Evolutionary conservation across 2,113 vertebrate species (phyloP).

Genomic region (Pithys albifrons): DNA sequence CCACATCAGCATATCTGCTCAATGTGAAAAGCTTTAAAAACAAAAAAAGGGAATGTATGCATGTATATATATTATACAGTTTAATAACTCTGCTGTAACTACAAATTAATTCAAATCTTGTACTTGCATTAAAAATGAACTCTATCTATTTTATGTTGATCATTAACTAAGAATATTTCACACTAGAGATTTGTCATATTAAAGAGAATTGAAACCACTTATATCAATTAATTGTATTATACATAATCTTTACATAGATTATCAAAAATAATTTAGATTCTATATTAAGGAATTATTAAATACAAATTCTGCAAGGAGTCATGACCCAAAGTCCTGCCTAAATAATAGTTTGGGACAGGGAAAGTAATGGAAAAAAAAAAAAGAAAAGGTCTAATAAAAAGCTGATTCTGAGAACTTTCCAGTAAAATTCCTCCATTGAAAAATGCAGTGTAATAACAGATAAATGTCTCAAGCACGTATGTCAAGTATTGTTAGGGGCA

Average conservation of each 20-base stretch:
- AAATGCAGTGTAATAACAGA: not conserved
- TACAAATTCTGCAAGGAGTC: slow-evolving; percentile 61
- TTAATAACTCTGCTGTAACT: slow-evolving; percentile 77
- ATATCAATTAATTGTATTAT: slow-evolving; percentile 86
- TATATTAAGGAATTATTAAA: slow-evolving; percentile 78
- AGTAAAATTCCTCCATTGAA: not conserved
- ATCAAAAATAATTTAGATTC: slow-evolving; percentile 81
- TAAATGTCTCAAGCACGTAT: not conserved
- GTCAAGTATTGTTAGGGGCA: not conserved
- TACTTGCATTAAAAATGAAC: slow-evolving; percentile 88
- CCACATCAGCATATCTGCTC: not conserved
- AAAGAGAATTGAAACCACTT: slow-evolving; percentile 86
- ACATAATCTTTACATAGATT: slow-evolving; percentile 84
- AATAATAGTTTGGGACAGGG: not conserved
- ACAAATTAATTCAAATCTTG: slow-evolving; percentile 87
- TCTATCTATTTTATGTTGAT: slow-evolving; percentile 88
- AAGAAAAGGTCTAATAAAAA: not conserved
- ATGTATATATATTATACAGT: slow-evolving; percentile 56
- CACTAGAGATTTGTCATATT: slow-evolving; percentile 87
- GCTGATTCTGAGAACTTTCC: not conserved
- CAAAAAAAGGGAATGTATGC: slow-evolving; percentile 24
- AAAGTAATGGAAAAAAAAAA: not conserved
- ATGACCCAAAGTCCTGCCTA: slow-evolving; percentile 47
- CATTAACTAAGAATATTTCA: slow-evolving; percentile 88
- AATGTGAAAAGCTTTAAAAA: slow-evolving; percentile 30